Conservation (phyloP, 2,888 invertebrate species). For the Coelogynopora nodosa region DNA sequence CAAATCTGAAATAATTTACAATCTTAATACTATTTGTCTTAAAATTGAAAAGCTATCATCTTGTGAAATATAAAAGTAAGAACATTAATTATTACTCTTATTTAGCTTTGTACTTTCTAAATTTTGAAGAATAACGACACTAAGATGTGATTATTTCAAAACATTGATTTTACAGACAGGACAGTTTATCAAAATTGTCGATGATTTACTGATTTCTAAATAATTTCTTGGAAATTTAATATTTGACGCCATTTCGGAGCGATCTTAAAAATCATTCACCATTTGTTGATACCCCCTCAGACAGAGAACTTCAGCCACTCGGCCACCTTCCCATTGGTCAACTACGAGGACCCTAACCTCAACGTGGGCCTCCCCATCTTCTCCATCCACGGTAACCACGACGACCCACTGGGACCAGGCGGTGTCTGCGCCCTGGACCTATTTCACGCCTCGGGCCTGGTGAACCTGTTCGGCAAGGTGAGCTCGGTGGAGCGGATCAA, state of each 20-base stretch:
- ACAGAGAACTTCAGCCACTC: constrained; percentile 26
- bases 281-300: not conserved
- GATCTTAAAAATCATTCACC: not conserved
- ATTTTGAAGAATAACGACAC: no score
- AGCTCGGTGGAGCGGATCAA: constrained; percentile 67
- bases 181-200: no score
- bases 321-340: constrained; percentile 69
- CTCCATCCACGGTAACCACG: constrained; percentile 74
- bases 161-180: no score
- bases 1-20: no score
- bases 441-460: constrained; percentile 73
- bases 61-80: no score
- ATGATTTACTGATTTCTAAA: no score
- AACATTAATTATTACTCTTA: no score
- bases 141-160: no score
- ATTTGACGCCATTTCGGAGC: not conserved
- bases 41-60: no score
- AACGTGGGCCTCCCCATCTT: constrained; percentile 82
- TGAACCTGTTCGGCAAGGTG: constrained; percentile 94
- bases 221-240: not conserved
- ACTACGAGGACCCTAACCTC: constrained; percentile 89
- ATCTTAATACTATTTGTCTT: no score
- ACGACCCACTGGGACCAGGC: constrained; percentile 71
- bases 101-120: no score
- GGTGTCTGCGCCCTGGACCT: constrained; percentile 77